Base-by-base conservation (phyloP, 1,140 invertebrate species). In the Drosophila trapezifrons region DNA sequence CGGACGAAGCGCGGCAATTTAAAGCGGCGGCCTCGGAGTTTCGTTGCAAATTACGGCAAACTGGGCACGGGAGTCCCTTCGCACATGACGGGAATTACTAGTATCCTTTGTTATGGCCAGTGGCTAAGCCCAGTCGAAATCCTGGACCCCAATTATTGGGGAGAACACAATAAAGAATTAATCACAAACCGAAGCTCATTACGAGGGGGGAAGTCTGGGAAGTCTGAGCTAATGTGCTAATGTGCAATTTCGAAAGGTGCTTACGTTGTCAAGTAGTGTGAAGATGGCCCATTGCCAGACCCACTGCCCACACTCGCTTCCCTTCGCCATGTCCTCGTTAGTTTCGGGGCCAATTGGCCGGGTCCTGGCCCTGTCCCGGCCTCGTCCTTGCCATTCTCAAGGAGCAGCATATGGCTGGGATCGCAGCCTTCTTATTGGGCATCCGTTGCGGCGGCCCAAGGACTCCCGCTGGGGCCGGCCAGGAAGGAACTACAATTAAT, bases 201-300 rank as follows among this genome's bases (percentile, higher is more conserved):
- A 72, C 65, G 18, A 25, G 62, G 25, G 29, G 49, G 29, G 32
- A 20, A 17, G n/a, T 3, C 17, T 3, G 18, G 35, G 27, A 42
- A 38, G 70, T 54, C 35, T 67, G 27, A 38, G 69, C 86, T 89
- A 85, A 90, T 90, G 86, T 90, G 86, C 85, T 85, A 85, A 90
- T 85, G 85, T 90, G 74, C 57, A 83, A 84, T 81, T 83, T 67
- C 69, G 80, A 90, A 91, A 91, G 85, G 85, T 91, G 90, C 90
- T 91, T 91, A 91, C 85, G 80, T 91, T 90, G 85, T 87, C 90
- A 90, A 90, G 82, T 87, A 90, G 82, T 84, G 90, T 91, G 90
- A 90, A 90, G 85, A 86, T 86, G 85, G 54, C 15, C 45, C 10
- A 13, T 67, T 40, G 18, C 51, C 51, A 35, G 32, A 37, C 51